Evolutionary conservation across 2,888 invertebrate species (phyloP), one percentile per base, ranked within the genome.

Genomic region (Eupelmus urozonus): DNA sequence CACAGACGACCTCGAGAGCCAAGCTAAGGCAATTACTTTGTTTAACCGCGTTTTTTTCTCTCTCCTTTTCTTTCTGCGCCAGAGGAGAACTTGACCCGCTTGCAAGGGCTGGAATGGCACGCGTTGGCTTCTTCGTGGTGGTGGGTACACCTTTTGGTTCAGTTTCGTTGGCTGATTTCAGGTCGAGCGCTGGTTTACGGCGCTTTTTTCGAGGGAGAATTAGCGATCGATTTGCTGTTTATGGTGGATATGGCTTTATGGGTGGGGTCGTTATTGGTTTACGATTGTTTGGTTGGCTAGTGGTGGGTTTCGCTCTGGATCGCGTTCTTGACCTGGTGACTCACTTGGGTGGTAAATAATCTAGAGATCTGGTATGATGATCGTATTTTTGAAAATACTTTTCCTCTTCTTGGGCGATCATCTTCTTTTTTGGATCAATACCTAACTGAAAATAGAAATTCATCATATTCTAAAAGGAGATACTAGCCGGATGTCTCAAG

Each of bases 1-100:
- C n/a, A n/a, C n/a, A 72, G 66, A 77, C 29, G 13, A 42, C n/a
- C 57, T 62, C 63, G 59, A 45, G 18, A 16, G 18, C 23, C n/a
- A n/a, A n/a, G 57, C 29, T 53, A 42, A 57, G 60, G 29, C 51
- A 18, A 77, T 76, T 71, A 71, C 27, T 71, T 76, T 42, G 51
- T 57, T 62, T 70, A 65, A 20, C 18, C 57, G 25, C 5, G 57
- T 1, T 11, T 57, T 45, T 49, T 74, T 29, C 5, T 51, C 45
- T 16, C 13, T 23, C 55, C 5, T 4, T 49, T 40, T 49, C 18
- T 20, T 29, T 55, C 29, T 27, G 13, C 42, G 16, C 0, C 3
- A 1, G 27, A 16, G 23, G n/a, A 51, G 73, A 78, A 78, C 78
- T 78, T 78, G 78, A 78, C 78, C 78, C 45, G 23, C 60, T 77